These are phyloP conservation scores for Atlantisia rogersi DNA, from an alignment of 2,113 vertebrate species.

Conservation along the genomic window DNA sequence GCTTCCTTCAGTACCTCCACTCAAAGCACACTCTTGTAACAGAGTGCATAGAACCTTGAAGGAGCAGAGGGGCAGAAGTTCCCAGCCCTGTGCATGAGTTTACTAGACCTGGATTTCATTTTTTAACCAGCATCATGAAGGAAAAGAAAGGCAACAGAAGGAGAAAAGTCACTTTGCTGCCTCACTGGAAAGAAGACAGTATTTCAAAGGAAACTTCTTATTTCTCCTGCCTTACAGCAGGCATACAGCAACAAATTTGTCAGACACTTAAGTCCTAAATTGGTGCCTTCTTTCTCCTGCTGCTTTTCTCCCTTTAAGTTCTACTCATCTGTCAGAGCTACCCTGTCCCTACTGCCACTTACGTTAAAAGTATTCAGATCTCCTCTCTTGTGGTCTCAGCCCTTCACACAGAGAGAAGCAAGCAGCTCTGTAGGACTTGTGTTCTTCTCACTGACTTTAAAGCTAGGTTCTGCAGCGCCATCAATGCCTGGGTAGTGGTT, in stretches of 20 bases:
- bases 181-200: not conserved
- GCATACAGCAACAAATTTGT: not conserved
- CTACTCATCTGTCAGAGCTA: not conserved
- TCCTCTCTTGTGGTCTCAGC: not conserved
- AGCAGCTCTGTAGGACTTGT: not conserved
- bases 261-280: not conserved
- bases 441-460: not conserved
- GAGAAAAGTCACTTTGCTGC: not conserved
- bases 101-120: not conserved
- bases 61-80: not conserved
- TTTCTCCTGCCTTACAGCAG: not conserved
- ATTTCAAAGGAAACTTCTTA: not conserved
- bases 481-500: not conserved
- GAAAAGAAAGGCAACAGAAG: not conserved
- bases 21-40: not conserved
- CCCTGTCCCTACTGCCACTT: not conserved
- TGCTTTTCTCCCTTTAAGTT: not conserved
- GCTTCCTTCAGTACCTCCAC: not conserved
- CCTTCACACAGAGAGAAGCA: not conserved
- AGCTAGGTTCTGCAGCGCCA: not conserved
- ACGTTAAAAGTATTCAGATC: not conserved
- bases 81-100: not conserved
- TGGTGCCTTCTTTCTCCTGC: not conserved
- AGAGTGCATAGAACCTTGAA: fast-evolving
- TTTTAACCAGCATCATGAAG: not conserved